Conservation (phyloP, 1,140 invertebrate species). For the Pogonomyrmex barbatus region DNA sequence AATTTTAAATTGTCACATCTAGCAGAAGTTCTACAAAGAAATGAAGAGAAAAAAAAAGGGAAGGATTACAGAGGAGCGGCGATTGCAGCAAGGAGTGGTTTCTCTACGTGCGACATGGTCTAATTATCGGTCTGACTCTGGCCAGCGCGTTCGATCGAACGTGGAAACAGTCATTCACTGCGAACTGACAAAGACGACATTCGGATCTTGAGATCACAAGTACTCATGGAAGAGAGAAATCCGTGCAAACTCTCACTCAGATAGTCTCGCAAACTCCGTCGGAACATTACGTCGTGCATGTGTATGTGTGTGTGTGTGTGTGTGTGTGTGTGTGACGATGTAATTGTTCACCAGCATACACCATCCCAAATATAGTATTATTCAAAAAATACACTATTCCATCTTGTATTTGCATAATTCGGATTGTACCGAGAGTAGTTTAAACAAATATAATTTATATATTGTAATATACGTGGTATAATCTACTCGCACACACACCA, state of each 20-base stretch:
- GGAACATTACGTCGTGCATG: background rate
- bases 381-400: constrained; percentile 24
- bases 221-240: constrained; percentile 58
- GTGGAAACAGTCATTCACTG: constrained; percentile 28
- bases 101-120: constrained; percentile 71
- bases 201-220: constrained; percentile 59
- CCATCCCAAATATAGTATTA: constrained; percentile 15
- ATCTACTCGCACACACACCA: background rate
- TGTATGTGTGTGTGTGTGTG: constrained; percentile 47
- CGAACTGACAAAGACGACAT: constrained; percentile 56
- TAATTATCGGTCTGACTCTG: constrained; percentile 71
- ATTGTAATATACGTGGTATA: background rate
- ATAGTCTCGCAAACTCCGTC: constrained; percentile 54
- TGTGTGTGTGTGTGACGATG: constrained; percentile 53
- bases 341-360: constrained; percentile 47
- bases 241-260: constrained; percentile 63
- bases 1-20: background rate
- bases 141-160: constrained; percentile 57
- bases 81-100: constrained; percentile 68
- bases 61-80: constrained; percentile 43
- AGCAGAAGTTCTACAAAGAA: background rate
- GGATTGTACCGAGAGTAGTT: background rate
- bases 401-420: background rate
- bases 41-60: background rate
- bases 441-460: background rate